Conservation (phyloP, 2,888 invertebrate species). For the Dicyrtomina minuta region DNA sequence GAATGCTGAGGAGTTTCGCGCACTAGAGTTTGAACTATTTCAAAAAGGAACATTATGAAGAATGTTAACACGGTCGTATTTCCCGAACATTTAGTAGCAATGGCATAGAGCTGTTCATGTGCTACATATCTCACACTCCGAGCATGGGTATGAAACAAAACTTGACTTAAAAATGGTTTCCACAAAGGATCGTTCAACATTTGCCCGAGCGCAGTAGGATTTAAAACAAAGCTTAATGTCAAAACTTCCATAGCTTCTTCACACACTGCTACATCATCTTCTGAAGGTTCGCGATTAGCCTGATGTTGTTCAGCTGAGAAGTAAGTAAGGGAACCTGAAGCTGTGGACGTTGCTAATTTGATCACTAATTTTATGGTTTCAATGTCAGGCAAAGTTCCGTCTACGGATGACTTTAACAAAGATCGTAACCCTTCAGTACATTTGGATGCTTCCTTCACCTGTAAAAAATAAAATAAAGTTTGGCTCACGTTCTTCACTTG, state of each 20-base stretch:
- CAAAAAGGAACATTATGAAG: conserved; percentile 69
- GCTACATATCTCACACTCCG: conserved; percentile 68
- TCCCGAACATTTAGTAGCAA: conserved; percentile 77
- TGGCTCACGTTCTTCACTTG: too few relatives aligned
- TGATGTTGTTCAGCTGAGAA: conserved; percentile 51
- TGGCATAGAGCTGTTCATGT: conserved; percentile 79
- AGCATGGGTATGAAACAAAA: conserved; percentile 49
- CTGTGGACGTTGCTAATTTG: conserved; percentile 76
- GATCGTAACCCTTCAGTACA: conserved; percentile 41
- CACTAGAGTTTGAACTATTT: conserved; percentile 66
- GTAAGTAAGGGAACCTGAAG: conserved; percentile 61
- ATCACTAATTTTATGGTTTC: conserved; percentile 73
- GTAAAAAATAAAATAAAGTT: background rate
- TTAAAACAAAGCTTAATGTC: conserved; percentile 83
- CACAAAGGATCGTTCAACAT: conserved; percentile 79
- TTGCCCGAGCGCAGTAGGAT: conserved; percentile 80
- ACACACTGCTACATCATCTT: conserved; percentile 63
- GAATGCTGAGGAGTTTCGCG: conserved; percentile 71
- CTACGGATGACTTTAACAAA: conserved; percentile 43
- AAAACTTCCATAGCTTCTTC: conserved; percentile 91
- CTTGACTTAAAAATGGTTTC: conserved; percentile 68
- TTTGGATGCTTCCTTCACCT: conserved; percentile 55
- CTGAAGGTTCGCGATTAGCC: conserved; percentile 49
- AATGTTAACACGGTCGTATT: conserved; percentile 65
- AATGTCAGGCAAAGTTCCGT: conserved; percentile 71